These are phyloP conservation scores for Dipus sagitta DNA, from an alignment of 2,797 vertebrate species.

Conservation along the genomic window DNA sequence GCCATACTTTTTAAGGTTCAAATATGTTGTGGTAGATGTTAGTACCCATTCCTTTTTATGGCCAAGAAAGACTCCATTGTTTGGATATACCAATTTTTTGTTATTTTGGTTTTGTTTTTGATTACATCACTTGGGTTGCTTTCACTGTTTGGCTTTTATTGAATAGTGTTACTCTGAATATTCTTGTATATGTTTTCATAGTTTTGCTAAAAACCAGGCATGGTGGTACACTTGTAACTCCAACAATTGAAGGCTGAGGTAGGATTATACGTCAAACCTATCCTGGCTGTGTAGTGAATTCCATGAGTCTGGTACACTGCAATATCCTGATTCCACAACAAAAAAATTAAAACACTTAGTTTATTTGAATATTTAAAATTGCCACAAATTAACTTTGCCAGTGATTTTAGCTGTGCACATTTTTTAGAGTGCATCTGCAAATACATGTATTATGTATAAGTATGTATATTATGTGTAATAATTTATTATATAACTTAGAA, in stretches of 20 bases:
- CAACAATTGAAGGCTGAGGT: background rate
- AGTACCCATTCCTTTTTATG: background rate
- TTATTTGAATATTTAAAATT: constrained; percentile 43
- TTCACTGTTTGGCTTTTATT: background rate
- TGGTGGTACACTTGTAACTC: background rate
- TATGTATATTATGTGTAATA: background rate
- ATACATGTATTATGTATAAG: background rate
- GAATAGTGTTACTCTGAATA: constrained; percentile 23
- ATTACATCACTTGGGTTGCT: background rate
- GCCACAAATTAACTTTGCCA: constrained; percentile 33
- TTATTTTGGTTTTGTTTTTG: background rate
- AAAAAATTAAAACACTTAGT: background rate
- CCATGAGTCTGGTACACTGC: background rate
- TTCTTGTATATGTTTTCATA: background rate
- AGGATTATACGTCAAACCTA: too few species aligned
- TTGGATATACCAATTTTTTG: background rate
- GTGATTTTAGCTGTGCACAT: background rate
- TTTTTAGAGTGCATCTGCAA: constrained; percentile 8
- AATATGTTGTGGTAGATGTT: background rate
- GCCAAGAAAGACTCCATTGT: background rate
- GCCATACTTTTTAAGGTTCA: background rate
- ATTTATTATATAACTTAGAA: background rate
- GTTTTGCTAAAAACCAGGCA: background rate
- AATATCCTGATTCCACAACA: background rate
- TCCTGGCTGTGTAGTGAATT: background rate